These are phyloP conservation scores for Formica exsecta DNA, from an alignment of 1,140 invertebrate genomes.

Conservation along the genomic window DNA sequence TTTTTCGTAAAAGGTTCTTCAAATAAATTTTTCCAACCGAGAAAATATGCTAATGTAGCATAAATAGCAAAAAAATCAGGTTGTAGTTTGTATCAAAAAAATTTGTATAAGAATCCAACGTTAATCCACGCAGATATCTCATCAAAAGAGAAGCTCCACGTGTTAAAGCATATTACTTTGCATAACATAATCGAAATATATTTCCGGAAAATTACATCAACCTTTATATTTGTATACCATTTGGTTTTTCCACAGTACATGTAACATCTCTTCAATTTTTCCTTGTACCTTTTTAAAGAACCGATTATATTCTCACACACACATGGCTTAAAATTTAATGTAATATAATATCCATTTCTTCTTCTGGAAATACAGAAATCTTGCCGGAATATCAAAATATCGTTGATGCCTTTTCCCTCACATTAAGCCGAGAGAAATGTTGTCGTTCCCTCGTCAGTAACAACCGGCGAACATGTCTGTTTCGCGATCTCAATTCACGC, in stretches of 20 bases:
- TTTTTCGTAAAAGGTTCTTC: not conserved
- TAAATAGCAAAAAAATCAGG: not conserved
- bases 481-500: slow-evolving; percentile 32
- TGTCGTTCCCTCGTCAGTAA: slow-evolving; percentile 35
- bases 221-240: not conserved
- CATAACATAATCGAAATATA: not conserved
- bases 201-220: not conserved
- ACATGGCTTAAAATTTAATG: not conserved
- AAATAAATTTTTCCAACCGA: slow-evolving; percentile 8
- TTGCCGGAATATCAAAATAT: not conserved
- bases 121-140: not conserved
- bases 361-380: not conserved
- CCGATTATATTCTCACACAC: not conserved
- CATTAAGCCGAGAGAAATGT: not conserved
- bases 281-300: too few relatives aligned
- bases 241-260: not conserved
- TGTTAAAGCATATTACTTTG: not conserved
- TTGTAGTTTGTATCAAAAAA: not conserved
- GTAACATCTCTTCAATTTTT: not conserved
- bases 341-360: not conserved
- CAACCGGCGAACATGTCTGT: slow-evolving; percentile 35
- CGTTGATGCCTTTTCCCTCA: not conserved
- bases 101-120: not conserved
- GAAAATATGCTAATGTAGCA: not conserved
- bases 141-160: not conserved